Percentiles rank a stretch among this genome's conserved stretches.
Evolutionary conservation across 2,888 invertebrate genomes (phyloP).

Genomic region (Eulithis prunata): DNA sequence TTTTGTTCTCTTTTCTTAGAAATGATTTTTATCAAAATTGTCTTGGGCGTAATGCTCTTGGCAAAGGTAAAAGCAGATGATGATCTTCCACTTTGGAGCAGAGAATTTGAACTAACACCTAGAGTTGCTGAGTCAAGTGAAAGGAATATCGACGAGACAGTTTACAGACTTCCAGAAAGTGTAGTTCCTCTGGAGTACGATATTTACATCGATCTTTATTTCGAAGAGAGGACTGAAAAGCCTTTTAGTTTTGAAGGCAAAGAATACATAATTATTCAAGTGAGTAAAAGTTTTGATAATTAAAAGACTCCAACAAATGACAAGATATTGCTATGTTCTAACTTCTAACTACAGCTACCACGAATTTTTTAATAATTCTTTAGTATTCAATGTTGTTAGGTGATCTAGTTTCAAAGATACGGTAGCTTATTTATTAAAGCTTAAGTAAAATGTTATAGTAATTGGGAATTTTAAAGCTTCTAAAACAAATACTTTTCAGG

Average conservation of each 20-base stretch:
- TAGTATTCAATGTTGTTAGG: too few species aligned
- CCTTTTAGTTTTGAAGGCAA: constrained; percentile 72
- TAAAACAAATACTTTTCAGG: constrained; percentile 48
- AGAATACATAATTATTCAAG: constrained; percentile 66
- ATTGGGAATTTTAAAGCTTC: too few species aligned
- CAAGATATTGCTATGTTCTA: too few species aligned
- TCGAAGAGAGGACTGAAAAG: constrained; percentile 62
- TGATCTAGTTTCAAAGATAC: too few species aligned
- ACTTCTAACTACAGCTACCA: too few species aligned
- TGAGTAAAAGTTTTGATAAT: constrained; percentile 39
- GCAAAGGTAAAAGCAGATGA: constrained; percentile 54
- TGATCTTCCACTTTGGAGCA: constrained; percentile 57
- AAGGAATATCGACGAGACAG: constrained; percentile 50
- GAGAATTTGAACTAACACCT: constrained; percentile 57
- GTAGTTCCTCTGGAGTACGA: constrained; percentile 73
- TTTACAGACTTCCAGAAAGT: constrained; percentile 67
- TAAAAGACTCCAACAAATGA: too few species aligned
- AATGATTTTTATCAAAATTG: constrained; percentile 55
- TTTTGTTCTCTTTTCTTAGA: constrained; percentile 40
- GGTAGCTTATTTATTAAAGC: too few species aligned
- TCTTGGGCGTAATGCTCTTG: constrained; percentile 52
- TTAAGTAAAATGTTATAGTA: too few species aligned
- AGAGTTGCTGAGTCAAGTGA: constrained; percentile 37
- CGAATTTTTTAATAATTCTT: too few species aligned
- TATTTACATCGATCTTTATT: constrained; percentile 70